Base-by-base conservation (phyloP, 2,113 vertebrate species). In the Leucopsar rothschildi region DNA sequence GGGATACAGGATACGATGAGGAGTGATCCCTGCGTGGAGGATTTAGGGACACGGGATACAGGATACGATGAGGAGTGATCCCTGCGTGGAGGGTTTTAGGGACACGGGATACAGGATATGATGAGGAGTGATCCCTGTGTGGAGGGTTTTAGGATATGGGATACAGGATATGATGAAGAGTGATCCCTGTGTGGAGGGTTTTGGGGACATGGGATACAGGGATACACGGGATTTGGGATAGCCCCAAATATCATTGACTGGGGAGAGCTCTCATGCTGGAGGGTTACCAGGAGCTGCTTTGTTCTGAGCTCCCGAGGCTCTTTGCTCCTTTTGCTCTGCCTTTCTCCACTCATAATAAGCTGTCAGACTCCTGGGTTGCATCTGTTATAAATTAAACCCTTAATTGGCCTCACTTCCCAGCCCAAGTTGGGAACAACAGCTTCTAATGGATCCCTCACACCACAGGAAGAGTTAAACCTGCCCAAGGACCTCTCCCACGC, bases 311-410 rank as follows among this genome's bases (percentile, higher is more conserved):
- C 57, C 44, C 47, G 12, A 42, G 7, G 76, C 15, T 21, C 39
- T 53, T 3, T 8, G 35, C 39, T 63, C 52, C 77, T 45, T 6
- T 23, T 11, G 4, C 10, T 83, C 83, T 52, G 40, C 39, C 11
- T 71, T 68, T 49, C 61, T 27, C 53, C 50, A 15, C 28, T 45
- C 59, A 92, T 69, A 96, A 93, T 2, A 15, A 92, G 50, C n/a
- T 90, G 68, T 53, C 85, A 68, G 49, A 69, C 7, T 63, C 45
- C 56, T 29, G n/a, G 23, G 50, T 81, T 37, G 20, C 57, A 49
- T 63, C 42, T 9, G 3, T 23, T 91, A 77, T 91, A 95, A 97
- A 97, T 96, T 91, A 89, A 96, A 94, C 79, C 70, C 20, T 90
- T 87, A 96, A 97, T 93, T 97, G 81, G 84, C 73, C 79, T 6